Evolutionary conservation across 2,113 vertebrate genomes (phyloP).

Genomic region (Seriola dumerili): DNA sequence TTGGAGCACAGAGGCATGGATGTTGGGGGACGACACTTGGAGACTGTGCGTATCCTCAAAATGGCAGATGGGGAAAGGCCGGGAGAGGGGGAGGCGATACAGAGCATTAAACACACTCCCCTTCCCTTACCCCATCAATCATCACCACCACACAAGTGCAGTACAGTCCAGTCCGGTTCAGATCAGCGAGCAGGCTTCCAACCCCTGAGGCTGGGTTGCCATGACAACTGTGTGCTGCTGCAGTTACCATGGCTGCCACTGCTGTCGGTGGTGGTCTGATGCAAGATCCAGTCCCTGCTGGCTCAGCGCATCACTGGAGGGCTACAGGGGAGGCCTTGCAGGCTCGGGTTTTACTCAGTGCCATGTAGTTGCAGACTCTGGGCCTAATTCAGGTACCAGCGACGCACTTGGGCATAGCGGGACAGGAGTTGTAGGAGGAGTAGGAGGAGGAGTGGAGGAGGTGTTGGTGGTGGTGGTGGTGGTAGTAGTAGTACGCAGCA

Average conservation of each 20-base stretch:
- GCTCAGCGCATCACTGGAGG: slow-evolving; percentile 75
- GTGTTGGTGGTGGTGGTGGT: slow-evolving; percentile 68
- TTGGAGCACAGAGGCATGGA: neutral
- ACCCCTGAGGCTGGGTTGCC: slow-evolving; percentile 55
- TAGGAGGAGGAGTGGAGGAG: slow-evolving; percentile 76
- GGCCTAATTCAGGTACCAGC: slow-evolving; percentile 83
- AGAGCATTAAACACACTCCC: slow-evolving; percentile 9
- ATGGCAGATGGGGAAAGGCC: slow-evolving; percentile 30
- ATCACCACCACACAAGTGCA: slow-evolving; percentile 21
- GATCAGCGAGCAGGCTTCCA: slow-evolving; percentile 48
- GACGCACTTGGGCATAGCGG: slow-evolving; percentile 81
- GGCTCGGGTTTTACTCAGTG: slow-evolving; percentile 77
- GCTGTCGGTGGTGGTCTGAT: slow-evolving; percentile 61
- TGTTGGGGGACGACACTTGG: slow-evolving; percentile 14
- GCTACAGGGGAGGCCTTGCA: slow-evolving; percentile 58
- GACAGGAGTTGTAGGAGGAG: slow-evolving; percentile 84
- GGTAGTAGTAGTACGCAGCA: slow-evolving; percentile 87
- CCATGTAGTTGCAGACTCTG: slow-evolving; percentile 73
- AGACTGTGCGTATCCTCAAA: slow-evolving; percentile 40
- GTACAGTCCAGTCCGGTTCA: slow-evolving; percentile 47
- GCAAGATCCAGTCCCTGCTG: slow-evolving; percentile 67
- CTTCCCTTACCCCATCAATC: slow-evolving; percentile 7
- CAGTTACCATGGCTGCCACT: slow-evolving; percentile 66
- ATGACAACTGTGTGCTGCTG: slow-evolving; percentile 70
- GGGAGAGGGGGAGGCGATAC: neutral